Conservation (phyloP, 2,113 vertebrate genomes). For the Bufo bufo region DNA sequence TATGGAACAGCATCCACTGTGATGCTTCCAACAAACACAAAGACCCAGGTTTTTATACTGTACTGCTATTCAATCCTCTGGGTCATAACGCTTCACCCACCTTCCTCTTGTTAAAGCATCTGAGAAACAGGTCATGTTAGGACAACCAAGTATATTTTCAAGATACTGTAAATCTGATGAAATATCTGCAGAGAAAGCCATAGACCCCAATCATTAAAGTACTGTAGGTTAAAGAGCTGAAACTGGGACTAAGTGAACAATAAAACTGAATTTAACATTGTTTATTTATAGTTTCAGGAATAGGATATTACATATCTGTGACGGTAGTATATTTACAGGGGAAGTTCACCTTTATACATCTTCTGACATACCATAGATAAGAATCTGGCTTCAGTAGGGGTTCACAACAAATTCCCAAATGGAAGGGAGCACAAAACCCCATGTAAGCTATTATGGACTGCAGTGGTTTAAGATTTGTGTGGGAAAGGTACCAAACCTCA, state of each 20-base stretch:
- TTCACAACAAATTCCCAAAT: too few species aligned
- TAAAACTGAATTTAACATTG: too few species aligned
- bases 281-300: background rate
- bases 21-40: constrained; percentile 21
- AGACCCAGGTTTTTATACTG: background rate
- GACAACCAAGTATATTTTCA: constrained; percentile 2
- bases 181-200: background rate
- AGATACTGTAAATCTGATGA: background rate
- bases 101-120: constrained; percentile 11
- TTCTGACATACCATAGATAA: too few species aligned
- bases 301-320: background rate
- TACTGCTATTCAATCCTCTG: constrained; percentile 15
- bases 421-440: too few species aligned
- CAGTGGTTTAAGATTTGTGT: too few species aligned
- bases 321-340: background rate
- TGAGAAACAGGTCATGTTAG: background rate
- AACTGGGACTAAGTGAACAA: background rate
- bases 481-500: too few species aligned
- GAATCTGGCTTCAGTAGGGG: too few species aligned
- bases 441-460: too few species aligned
- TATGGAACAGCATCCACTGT: background rate
- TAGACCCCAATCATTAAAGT: background rate
- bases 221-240: background rate
- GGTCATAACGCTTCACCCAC: constrained; percentile 16
- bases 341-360: too few species aligned